Conservation (phyloP, 23 tunicate species). For the Ciona savignyi region DNA sequence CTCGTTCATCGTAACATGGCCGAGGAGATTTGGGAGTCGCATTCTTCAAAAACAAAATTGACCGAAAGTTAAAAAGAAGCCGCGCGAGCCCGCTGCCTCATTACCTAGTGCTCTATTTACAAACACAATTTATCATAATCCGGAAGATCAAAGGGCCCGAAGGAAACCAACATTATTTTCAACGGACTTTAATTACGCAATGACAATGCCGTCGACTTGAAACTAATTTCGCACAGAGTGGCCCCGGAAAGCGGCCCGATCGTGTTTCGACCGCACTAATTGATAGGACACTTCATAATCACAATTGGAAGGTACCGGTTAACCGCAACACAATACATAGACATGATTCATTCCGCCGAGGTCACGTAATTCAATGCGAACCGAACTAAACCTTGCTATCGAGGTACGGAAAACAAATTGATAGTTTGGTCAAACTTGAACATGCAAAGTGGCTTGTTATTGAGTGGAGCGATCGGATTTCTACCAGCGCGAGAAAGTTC, state of each 20-base stretch:
- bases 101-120: neutral
- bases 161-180: neutral
- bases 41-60: constrained; percentile 27
- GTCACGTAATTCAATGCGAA: neutral
- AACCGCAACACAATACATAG: neutral
- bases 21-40: constrained; percentile 85
- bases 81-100: neutral
- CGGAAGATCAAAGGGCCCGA: neutral
- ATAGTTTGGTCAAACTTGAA: too few relatives aligned
- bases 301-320: constrained; percentile 3
- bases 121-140: neutral
- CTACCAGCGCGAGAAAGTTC: too few relatives aligned
- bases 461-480: too few relatives aligned
- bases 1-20: constrained; percentile 76
- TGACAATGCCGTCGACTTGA: neutral
- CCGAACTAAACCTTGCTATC: neutral
- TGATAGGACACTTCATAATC: neutral
- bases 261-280: neutral
- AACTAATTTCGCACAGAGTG: neutral
- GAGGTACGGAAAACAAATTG: too few relatives aligned
- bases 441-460: too few relatives aligned
- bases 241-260: neutral
- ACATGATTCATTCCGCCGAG: neutral
- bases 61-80: neutral
- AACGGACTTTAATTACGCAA: neutral